Conservation (phyloP, 1,140 invertebrate genomes). For the Heliconius congener region DNA sequence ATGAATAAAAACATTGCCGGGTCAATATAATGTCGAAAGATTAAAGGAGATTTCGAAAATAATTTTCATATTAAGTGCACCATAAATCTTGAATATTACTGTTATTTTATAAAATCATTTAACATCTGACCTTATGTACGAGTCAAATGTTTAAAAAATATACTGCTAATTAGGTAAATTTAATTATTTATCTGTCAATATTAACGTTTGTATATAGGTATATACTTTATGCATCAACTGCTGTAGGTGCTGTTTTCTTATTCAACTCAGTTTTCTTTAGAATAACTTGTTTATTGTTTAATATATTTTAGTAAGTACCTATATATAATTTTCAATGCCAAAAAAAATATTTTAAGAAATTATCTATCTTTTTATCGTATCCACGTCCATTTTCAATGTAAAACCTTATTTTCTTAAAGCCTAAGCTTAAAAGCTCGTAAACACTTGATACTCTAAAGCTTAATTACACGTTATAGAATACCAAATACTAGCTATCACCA, state of each 20-base stretch:
- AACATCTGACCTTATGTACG: slow-evolving; percentile 29
- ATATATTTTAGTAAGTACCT: no score
- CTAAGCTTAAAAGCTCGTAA: not conserved
- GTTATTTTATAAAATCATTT: slow-evolving; percentile 42
- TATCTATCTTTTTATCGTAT: not conserved
- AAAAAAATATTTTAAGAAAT: not conserved
- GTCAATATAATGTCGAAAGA: slow-evolving; percentile 34
- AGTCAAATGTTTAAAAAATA: not conserved
- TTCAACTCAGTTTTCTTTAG: no score
- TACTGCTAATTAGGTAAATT: not conserved
- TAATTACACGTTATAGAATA: slow-evolving; percentile 37
- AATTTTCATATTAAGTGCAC: slow-evolving; percentile 3
- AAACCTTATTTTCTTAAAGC: not conserved
- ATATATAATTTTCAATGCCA: no score
- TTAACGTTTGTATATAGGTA: not conserved
- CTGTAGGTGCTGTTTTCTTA: no score
- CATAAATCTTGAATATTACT: slow-evolving; percentile 16
- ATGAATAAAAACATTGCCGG: slow-evolving; percentile 29
- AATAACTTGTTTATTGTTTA: no score
- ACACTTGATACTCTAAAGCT: slow-evolving; percentile 46
- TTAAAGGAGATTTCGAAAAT: slow-evolving; percentile 40
- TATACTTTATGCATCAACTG: not conserved
- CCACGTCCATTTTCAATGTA: not conserved
- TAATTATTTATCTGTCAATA: not conserved
- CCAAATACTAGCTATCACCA: slow-evolving; percentile 34